Evolutionary conservation across 2,113 vertebrate genomes (phyloP).

Genomic region (Myrmecobius fasciatus): DNA sequence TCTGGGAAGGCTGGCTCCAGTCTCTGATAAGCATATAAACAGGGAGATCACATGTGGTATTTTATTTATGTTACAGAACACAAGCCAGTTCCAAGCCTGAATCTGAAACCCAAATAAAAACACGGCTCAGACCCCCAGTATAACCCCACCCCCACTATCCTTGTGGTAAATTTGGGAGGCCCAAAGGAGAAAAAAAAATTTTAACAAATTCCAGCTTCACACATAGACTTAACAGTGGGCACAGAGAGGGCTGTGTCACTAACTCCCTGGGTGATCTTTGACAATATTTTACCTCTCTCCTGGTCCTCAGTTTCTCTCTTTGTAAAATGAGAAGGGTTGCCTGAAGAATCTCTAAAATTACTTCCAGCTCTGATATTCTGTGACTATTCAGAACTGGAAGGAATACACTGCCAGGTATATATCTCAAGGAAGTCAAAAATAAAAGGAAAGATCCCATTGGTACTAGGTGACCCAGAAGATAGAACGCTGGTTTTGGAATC

Average conservation of each 20-base stretch:
- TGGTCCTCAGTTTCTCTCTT: not conserved
- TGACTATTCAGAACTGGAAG: not conserved
- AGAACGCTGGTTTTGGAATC: not conserved
- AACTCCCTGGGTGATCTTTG: not conserved
- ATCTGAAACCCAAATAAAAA: constrained; percentile 6
- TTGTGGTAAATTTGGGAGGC: not conserved
- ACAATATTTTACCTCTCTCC: not conserved
- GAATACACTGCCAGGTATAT: not conserved
- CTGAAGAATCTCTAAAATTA: not conserved
- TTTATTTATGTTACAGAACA: not conserved
- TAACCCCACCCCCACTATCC: not conserved
- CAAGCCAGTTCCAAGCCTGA: not conserved
- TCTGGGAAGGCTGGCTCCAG: not conserved
- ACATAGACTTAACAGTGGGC: not conserved
- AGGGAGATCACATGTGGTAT: constrained; percentile 4
- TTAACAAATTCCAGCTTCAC: not conserved
- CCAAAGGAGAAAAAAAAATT: not conserved
- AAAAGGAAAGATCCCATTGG: too few species aligned
- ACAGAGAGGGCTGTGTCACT: not conserved
- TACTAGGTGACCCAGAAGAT: too few species aligned
- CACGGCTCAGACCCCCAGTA: not conserved
- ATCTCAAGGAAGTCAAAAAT: not conserved
- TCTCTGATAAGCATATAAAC: constrained; percentile 2
- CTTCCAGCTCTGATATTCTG: not conserved
- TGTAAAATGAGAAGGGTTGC: not conserved